A percentile compares a stretch with the other conserved stretches of the same genome.
These are phyloP conservation scores for Hydrozoanthus gracilis DNA, from an alignment of 92 coral and sea anemone genomes.

Conservation along the genomic window DNA sequence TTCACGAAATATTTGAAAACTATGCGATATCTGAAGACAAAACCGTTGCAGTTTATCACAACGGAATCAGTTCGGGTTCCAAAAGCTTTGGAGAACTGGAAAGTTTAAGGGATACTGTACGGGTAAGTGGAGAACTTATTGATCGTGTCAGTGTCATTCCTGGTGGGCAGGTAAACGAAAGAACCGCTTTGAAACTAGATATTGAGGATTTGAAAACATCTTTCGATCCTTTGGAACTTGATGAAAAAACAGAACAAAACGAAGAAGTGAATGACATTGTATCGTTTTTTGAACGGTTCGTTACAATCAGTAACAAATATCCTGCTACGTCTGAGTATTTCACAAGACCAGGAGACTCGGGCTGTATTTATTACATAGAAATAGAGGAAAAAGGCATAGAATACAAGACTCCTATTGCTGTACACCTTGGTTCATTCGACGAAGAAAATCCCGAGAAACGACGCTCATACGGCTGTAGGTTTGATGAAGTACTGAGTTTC, in stretches of 20 bases:
- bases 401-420: constrained; percentile 17
- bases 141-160: neutral
- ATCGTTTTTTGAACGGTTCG: neutral
- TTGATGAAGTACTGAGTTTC: too few species aligned
- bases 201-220: neutral
- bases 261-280: neutral
- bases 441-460: too few species aligned
- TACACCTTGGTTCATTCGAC: too few species aligned
- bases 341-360: constrained; percentile 11
- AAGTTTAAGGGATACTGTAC: neutral
- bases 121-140: too few species aligned
- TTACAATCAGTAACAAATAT: neutral
- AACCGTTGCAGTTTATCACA: neutral
- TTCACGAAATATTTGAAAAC: neutral
- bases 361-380: neutral
- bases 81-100: neutral
- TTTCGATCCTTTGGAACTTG: neutral
- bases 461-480: too few species aligned
- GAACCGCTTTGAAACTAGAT: neutral
- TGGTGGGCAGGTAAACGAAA: neutral
- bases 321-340: neutral
- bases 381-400: neutral
- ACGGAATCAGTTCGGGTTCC: neutral
- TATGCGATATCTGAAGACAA: neutral
- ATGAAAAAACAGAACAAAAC: neutral